Conservation (phyloP, 2,888 invertebrate species). For the Cephus sareptanus region DNA sequence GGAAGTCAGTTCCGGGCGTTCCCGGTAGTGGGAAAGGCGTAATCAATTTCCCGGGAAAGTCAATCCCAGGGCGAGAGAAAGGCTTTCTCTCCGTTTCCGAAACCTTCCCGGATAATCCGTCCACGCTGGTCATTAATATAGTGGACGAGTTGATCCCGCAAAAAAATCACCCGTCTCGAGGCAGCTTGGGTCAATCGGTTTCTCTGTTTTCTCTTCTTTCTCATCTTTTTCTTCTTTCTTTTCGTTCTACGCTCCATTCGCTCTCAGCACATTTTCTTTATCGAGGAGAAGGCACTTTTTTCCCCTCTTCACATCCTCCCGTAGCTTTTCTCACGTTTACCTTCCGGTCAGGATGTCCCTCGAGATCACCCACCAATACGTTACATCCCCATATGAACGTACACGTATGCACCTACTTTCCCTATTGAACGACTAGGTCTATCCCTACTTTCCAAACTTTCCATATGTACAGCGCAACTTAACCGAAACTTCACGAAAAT, state of each 20-base stretch:
- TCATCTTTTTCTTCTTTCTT: conserved; percentile 2
- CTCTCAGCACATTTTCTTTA: neutral
- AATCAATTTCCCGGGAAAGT: conserved; percentile 32
- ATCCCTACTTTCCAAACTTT: too few relatives aligned
- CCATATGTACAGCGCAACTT: too few relatives aligned
- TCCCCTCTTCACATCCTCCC: too few relatives aligned
- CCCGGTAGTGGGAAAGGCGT: conserved; percentile 9
- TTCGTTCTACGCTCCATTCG: conserved; percentile 12
- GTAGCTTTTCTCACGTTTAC: too few relatives aligned
- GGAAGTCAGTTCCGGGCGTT: neutral
- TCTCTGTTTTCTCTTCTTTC: conserved; percentile 10
- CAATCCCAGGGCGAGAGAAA: conserved; percentile 19
- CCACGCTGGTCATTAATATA: conserved; percentile 56
- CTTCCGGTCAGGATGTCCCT: too few relatives aligned
- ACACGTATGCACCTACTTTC: too few relatives aligned
- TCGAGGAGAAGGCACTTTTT: too few relatives aligned
- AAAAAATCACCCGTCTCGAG: conserved; percentile 46
- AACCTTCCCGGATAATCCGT: conserved; percentile 46
- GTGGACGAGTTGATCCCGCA: conserved; percentile 49
- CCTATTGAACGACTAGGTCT: too few relatives aligned
- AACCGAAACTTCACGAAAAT: too few relatives aligned
- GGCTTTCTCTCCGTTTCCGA: conserved; percentile 9
- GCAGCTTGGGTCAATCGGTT: conserved; percentile 38
- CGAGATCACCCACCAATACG: too few relatives aligned
- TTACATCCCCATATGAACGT: too few relatives aligned